These are phyloP conservation scores for Anodontia alba DNA, from an alignment of 2,888 invertebrate genomes.

Conservation along the genomic window DNA sequence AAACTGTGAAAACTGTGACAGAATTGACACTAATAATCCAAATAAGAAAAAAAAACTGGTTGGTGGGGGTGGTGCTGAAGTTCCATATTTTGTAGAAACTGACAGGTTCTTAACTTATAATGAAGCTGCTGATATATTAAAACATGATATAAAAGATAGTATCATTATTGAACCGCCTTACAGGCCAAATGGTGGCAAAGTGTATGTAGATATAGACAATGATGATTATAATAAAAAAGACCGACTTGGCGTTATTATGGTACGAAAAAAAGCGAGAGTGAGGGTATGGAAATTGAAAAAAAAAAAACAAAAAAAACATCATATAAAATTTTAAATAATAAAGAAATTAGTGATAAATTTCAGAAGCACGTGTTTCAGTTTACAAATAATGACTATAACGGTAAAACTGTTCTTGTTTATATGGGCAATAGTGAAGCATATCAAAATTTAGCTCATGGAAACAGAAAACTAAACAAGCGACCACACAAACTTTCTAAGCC, in stretches of 20 bases:
- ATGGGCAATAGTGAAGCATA: conserved; percentile 18
- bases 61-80: conserved; percentile 21
- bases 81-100: conserved; percentile 15
- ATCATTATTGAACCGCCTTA: conserved; percentile 30
- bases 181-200: conserved; percentile 14
- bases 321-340: background rate
- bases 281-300: conserved; percentile 15
- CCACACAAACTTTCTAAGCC: conserved; percentile 24
- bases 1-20: background rate
- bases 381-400: conserved; percentile 13
- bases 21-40: too few species aligned
- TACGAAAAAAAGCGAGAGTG: background rate
- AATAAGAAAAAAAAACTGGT: conserved; percentile 11
- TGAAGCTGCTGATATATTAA: conserved; percentile 35
- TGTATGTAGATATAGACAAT: conserved; percentile 21
- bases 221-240: conserved; percentile 27
- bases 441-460: conserved; percentile 17
- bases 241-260: conserved; percentile 44
- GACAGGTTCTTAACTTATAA: conserved; percentile 5
- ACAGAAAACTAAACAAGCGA: conserved; percentile 6
- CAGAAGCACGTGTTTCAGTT: conserved; percentile 15
- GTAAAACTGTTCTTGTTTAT: conserved; percentile 18
- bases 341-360: conserved; percentile 1
- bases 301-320: conserved; percentile 1
- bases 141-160: conserved; percentile 23